Evolutionary conservation across 2,797 vertebrate species (phyloP).

Genomic region (Oreochromis mossambicus): DNA sequence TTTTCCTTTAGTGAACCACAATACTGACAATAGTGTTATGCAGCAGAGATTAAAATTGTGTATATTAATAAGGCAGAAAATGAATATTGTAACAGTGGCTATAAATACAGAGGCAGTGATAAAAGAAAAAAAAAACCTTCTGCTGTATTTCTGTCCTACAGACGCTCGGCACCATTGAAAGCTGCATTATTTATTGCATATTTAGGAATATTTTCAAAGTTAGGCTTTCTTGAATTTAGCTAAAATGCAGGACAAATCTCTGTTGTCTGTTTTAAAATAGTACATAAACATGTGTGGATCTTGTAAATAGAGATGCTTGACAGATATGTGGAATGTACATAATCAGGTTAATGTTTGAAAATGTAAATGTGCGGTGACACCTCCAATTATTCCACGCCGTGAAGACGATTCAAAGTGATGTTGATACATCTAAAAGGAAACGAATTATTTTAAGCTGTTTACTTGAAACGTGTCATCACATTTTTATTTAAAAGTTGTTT

Average conservation of each 20-base stretch:
- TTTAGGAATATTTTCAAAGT: slow-evolving; percentile 27
- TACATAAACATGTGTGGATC: slow-evolving; percentile 3
- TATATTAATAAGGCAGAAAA: slow-evolving; percentile 16
- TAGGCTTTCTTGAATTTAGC: slow-evolving; percentile 31
- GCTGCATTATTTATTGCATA: slow-evolving; percentile 41
- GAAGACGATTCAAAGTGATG: slow-evolving; percentile 15
- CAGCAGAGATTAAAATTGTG: slow-evolving; percentile 3
- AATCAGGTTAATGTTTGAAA: slow-evolving; percentile 23
- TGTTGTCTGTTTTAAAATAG: not conserved
- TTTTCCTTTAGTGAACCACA: slow-evolving; percentile 1
- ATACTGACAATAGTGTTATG: slow-evolving; percentile 1
- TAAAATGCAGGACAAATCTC: slow-evolving; percentile 6
- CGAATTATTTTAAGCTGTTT: not conserved
- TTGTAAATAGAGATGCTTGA: slow-evolving; percentile 23
- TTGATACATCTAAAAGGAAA: not conserved
- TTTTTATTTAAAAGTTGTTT: not conserved
- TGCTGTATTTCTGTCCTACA: slow-evolving; percentile 30
- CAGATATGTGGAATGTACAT: slow-evolving; percentile 30
- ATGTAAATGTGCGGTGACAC: not conserved
- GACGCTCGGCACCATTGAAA: slow-evolving; percentile 9
- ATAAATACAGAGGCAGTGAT: slow-evolving; percentile 13
- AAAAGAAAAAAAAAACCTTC: not conserved
- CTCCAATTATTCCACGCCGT: not conserved
- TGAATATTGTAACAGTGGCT: slow-evolving; percentile 14
- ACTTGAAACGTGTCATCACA: not conserved